Percentiles rank a stretch among this genome's conserved stretches.
These are phyloP conservation scores for Agapornis canus DNA, from an alignment of 2,797 vertebrate genomes.

Conservation along the genomic window DNA sequence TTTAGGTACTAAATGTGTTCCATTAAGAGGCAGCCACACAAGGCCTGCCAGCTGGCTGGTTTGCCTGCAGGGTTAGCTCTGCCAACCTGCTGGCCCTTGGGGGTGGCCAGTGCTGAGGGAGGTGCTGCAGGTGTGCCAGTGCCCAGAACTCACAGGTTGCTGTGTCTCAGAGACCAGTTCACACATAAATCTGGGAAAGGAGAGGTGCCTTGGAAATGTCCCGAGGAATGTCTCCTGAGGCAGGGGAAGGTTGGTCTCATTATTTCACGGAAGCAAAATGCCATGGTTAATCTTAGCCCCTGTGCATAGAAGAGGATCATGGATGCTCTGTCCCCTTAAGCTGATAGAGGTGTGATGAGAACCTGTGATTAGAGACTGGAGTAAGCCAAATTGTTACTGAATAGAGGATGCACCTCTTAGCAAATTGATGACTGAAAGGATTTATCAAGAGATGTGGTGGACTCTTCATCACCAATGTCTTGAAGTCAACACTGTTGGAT, in stretches of 20 bases:
- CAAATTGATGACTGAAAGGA: not conserved
- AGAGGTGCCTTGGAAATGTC: not conserved
- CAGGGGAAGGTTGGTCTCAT: not conserved
- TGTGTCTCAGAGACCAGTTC: not conserved
- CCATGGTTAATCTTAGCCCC: not conserved
- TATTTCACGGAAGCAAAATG: not conserved
- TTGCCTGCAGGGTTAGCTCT: not conserved
- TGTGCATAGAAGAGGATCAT: not conserved
- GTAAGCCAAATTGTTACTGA: not conserved
- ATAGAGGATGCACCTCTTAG: not conserved
- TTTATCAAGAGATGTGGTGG: not conserved
- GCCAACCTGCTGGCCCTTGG: accelerated
- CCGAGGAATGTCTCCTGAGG: not conserved
- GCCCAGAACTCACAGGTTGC: not conserved
- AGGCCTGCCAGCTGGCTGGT: not conserved
- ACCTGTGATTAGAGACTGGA: not conserved
- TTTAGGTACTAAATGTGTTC: not conserved
- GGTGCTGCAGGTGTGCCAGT: not conserved
- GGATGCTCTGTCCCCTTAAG: accelerated
- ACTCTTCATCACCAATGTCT: not conserved
- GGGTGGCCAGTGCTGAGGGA: not conserved
- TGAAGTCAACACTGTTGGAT: not conserved
- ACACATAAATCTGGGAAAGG: not conserved
- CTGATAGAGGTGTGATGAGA: not conserved
- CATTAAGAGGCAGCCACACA: not conserved